Evolutionary conservation across 2,888 invertebrate genomes (phyloP), one percentile per base, ranked within the genome.

Genomic region (Autographa pulchrina): DNA sequence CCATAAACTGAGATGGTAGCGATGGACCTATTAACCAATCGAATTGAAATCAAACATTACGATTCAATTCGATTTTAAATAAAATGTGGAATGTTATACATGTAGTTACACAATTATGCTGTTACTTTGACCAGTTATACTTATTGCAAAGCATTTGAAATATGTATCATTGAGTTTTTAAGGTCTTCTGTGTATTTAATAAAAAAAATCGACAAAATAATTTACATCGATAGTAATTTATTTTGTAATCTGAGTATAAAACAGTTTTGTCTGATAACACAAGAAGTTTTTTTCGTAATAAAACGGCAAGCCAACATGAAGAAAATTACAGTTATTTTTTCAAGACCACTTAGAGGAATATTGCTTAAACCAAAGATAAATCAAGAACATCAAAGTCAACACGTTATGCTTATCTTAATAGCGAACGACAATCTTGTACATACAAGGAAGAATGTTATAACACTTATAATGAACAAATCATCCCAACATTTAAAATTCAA

Each of bases 401-500:
- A 71, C 66, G 64, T 70, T 72, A 82, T 48, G 78, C 72, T 68
- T 82, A 82, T 82, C 81, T 61, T 9, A 65, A 72, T 72, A 68
- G 63, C 69, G 70, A 65, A 67, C 58, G 61, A 68, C 74, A n/a
- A 64, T 72, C 70, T 66, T 65, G 58, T 70, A 71, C 82, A 62
- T 75, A 75, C 67, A 84, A 70, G 84, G 84, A 77, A 72, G 54
- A 68, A 78, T 65, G 75, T 72, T 62, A 67, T 70, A 56, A 72
- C 70, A 48, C 16, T 48, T 48, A 48, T 62, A 60, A 71, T 25
- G 68, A 70, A 82, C 83, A 78, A 75, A 66, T 78, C 71, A 79
- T 68, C 56, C 32, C 11, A 48, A 2, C 68, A 75, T 79, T 85
- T 77, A 76, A 82, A 81, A 80, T 84, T 82, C 79, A 78, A 85